A percentile compares a stretch with the other conserved stretches of the same genome.
phyloP scores from a whole-genome alignment of 2,113 vertebrate genomes.

The Rhipidura dahli region DNA sequence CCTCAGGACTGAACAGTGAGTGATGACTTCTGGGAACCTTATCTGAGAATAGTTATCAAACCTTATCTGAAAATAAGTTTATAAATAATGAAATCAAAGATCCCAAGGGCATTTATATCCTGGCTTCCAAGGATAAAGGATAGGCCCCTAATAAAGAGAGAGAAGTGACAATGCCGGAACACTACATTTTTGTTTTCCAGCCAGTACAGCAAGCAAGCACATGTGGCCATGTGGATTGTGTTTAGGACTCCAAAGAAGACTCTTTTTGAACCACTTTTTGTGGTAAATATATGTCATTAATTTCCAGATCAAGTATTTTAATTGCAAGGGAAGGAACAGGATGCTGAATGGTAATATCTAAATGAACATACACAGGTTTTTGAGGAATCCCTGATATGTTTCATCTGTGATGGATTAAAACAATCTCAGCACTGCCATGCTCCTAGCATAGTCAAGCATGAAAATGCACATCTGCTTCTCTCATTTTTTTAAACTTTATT shows the following conservation, averaged over 20 bases:
- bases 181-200: constrained; percentile 33
- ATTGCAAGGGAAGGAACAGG: constrained; percentile 31
- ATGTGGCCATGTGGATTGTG: constrained; percentile 50
- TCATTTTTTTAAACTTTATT: constrained; percentile 34
- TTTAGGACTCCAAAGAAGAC: constrained; percentile 40
- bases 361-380: constrained; percentile 26
- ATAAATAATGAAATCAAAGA: constrained; percentile 39
- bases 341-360: constrained; percentile 13
- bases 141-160: neutral
- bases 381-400: neutral
- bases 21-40: neutral
- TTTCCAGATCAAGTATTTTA: constrained; percentile 53
- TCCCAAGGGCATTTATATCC: neutral
- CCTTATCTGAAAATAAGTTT: constrained; percentile 14
- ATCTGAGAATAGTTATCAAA: neutral
- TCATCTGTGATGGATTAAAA: constrained; percentile 6
- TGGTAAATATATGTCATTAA: constrained; percentile 23
- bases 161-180: neutral
- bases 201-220: constrained; percentile 39
- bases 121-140: neutral
- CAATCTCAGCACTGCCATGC: neutral
- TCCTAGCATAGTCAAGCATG: neutral
- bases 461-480: constrained; percentile 42
- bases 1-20: neutral
- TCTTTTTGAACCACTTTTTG: constrained; percentile 11